Evolutionary conservation across 2,797 vertebrate genomes (phyloP), one percentile per base, ranked within the genome.

Genomic region (Chiroxiphia lanceolata): DNA sequence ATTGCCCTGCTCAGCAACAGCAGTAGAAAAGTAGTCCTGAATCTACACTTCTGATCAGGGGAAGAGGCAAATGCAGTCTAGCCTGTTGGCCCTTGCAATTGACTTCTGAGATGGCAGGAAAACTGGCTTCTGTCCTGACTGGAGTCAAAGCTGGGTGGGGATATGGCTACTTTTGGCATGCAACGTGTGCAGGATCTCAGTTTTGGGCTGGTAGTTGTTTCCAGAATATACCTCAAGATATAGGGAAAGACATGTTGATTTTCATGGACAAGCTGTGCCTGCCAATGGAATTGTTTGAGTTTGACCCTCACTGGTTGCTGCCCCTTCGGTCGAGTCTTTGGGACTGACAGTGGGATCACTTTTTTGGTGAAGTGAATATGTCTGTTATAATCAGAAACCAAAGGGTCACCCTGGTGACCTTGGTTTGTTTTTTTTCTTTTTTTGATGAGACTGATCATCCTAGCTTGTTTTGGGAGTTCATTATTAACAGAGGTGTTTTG

Each of bases 381-480:
- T 47, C 3, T 1, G 0, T 64, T 81, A 79, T 36, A 72, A 63
- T 15, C 23, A 76, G 34, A 63, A 90, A 25, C 5, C 12, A 34
- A 51, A 42, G 10, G 19, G 22, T 6, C 5, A 7, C 8, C 20
- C 11, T 54, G 31, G 31, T 65, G 27, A 60, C 9, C 25, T n/a
- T 38, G 25, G 6, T 38, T 77, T 85, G 3, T 33, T 85, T 53
- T 9, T 45, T 44, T 48, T 23, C 13, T 26, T 26, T 26, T 50
- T 26, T 26, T 15, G 6, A 10, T 50, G 29, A 25, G 9, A 13
- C 4, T 22, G 3, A n/a, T 22, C 2, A 3, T 47, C 9, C 2
- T 18, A 40, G 6, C 2, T 63, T 63, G 21, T 65, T 95, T 53
- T 27, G 48, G 79, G 23, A 70, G 7, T 8, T 6, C 6, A 6